Percentiles rank a stretch among this genome's conserved stretches.
Conservation (phyloP, 2,113 vertebrate genomes). For the Onychostruthus taczanowskii region DNA sequence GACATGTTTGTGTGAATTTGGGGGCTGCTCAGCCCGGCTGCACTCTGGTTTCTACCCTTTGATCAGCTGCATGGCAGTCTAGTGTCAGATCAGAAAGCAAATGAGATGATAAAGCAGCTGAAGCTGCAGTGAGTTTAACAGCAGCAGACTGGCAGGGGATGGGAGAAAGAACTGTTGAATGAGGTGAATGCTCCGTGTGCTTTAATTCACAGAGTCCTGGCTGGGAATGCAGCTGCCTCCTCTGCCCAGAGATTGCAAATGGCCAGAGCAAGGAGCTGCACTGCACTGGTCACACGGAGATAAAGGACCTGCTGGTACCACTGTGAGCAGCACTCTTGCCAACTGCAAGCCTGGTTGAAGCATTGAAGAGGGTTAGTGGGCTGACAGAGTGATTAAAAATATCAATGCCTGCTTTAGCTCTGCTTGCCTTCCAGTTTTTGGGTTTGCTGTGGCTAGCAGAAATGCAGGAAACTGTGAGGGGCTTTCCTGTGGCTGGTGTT, state of each 20-base stretch:
- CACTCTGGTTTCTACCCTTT: constrained; percentile 62
- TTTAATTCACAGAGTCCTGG: not conserved
- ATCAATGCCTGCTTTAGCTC: not conserved
- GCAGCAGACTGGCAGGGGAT: not conserved
- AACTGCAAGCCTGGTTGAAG: not conserved
- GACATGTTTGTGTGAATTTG: constrained; percentile 50
- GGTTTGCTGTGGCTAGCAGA: constrained; percentile 1
- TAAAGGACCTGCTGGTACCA: not conserved
- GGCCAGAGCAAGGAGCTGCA: not conserved
- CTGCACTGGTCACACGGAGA: not conserved
- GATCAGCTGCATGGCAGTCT: constrained; percentile 68
- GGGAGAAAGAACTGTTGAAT: not conserved
- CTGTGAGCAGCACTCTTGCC: not conserved
- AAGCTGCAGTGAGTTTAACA: constrained; percentile 32
- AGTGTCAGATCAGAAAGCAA: constrained; percentile 71
- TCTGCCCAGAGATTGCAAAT: not conserved
- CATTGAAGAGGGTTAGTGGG: not conserved
- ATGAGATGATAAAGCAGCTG: constrained; percentile 68
- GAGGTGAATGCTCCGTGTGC: not conserved
- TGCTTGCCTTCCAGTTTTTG: not conserved
- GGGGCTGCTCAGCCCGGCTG: not conserved
- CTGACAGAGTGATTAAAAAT: constrained; percentile 10
- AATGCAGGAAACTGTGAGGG: not conserved
- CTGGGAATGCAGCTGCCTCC: not conserved
- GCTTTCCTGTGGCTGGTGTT: not conserved